Conservation (phyloP, 1,140 invertebrate genomes). For the Penaeus indicus region DNA sequence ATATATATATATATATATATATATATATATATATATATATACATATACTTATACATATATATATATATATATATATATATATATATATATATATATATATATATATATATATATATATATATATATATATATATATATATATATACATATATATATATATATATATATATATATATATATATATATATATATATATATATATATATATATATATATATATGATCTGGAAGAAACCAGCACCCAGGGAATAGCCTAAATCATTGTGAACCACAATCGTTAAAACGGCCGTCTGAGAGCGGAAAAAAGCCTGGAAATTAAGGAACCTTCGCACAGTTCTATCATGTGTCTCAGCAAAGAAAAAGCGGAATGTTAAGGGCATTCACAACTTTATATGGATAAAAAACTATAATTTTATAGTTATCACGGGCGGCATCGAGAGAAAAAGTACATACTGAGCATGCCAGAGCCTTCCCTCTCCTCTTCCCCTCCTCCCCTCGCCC, state of each 20-base stretch:
- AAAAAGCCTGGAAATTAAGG: no score
- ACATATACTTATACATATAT: neutral
- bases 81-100: slow-evolving; percentile 13
- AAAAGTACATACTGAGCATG: neutral
- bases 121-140: slow-evolving; percentile 27
- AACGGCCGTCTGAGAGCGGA: no score
- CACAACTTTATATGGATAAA: no score
- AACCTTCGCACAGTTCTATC: no score
- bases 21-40: slow-evolving; percentile 33
- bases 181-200: no score
- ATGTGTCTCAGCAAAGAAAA: no score
- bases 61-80: slow-evolving; percentile 20
- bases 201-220: neutral
- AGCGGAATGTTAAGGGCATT: no score
- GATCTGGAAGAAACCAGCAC: neutral
- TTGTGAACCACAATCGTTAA: no score
- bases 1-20: slow-evolving; percentile 27
- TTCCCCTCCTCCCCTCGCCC: neutral
- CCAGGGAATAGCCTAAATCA: no score
- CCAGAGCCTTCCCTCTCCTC: neutral
- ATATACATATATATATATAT: neutral
- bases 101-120: slow-evolving; percentile 27
- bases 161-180: slow-evolving; percentile 20
- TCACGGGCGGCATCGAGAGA: neutral
- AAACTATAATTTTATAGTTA: neutral